phyloP scores from a whole-genome alignment of 2,888 invertebrate genomes.

The Beris chalybata region DNA sequence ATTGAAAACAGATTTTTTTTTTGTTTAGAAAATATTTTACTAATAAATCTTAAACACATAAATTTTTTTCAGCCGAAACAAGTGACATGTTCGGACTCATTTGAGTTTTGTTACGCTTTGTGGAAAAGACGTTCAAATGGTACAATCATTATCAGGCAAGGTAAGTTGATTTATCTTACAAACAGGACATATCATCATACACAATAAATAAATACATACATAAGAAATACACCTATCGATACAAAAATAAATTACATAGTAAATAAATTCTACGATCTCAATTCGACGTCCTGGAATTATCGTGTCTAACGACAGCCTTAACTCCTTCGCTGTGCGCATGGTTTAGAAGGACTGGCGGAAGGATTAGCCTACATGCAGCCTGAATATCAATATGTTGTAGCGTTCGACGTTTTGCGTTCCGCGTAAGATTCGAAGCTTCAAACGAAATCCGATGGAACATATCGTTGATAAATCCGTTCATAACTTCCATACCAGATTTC shows the following conservation, averaged over 20 bases:
- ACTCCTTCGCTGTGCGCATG: slow-evolving; percentile 17
- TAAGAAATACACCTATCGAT: too few species aligned
- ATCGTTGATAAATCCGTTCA: slow-evolving; percentile 31
- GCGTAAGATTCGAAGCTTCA: slow-evolving; percentile 17
- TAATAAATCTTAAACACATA: not conserved
- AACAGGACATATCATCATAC: too few species aligned
- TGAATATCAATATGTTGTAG: slow-evolving; percentile 25
- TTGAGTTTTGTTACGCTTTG: slow-evolving; percentile 71
- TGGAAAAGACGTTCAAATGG: slow-evolving; percentile 67
- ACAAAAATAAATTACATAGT: too few species aligned
- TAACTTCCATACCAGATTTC: slow-evolving; percentile 15
- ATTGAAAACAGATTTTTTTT: not conserved
- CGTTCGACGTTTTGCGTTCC: slow-evolving; percentile 20
- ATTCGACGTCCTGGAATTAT: not conserved
- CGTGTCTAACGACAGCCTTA: slow-evolving; percentile 13
- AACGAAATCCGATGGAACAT: slow-evolving; percentile 25
- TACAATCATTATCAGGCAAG: slow-evolving; percentile 72
- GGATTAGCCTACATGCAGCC: slow-evolving; percentile 22
- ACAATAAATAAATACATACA: too few species aligned
- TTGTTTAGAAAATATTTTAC: not conserved
- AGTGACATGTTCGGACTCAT: slow-evolving; percentile 51
- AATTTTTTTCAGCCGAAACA: slow-evolving; percentile 10
- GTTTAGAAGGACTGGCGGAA: slow-evolving; percentile 17
- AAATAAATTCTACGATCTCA: too few species aligned
- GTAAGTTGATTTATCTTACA: slow-evolving; percentile 46